Base-by-base conservation (phyloP, 2,113 vertebrate species). In the Cyanocitta stelleri region DNA sequence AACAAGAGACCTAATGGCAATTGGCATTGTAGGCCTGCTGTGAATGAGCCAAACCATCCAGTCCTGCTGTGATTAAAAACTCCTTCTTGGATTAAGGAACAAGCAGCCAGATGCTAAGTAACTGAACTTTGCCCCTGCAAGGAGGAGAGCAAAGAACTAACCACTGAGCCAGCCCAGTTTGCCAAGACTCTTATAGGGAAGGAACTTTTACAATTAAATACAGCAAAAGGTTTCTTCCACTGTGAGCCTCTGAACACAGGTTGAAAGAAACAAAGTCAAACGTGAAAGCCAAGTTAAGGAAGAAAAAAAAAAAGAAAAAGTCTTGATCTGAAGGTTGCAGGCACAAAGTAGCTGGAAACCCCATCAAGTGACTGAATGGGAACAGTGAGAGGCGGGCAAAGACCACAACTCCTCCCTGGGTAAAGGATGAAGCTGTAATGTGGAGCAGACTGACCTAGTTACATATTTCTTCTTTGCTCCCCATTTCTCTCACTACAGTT, bases 161-260 rank as follows among this genome's bases (percentile, higher is more conserved):
- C 80, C 95, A 87, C 90, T 87, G 96, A 95, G 93, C 90, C 90
- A 89, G 90, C 95, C 95, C 95, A 56, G 46, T 96, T 94, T 95
- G 92, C 96, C 95, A 95, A 94, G 96, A 92, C 92, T 96, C 96
- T 95, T 96, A 93, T 95, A 93, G 90, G 92, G 92, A 95, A 95
- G 92, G 96, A 95, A 94, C 92, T 95, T 96, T 95, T 90, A 93
- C 93, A 97, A 96, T 96, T 97, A 97, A 95, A 94, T 85, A 69
- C 80, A 90, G 86, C 66, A 95, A 96, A 97, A 91, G 88, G 83
- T 91, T 97, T 92, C 90, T 94, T 97, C 93, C 80, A 87, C 92
- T 76, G 87, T 55, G 94, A 96, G 90, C 86, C 88, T 97, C 95
- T 95, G 96, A 96, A 89, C 86, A 62, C 27, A 72, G 89, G 86